Evolutionary conservation across 2,797 vertebrate species (phyloP).

Genomic region (Phylloscopus collybita): DNA sequence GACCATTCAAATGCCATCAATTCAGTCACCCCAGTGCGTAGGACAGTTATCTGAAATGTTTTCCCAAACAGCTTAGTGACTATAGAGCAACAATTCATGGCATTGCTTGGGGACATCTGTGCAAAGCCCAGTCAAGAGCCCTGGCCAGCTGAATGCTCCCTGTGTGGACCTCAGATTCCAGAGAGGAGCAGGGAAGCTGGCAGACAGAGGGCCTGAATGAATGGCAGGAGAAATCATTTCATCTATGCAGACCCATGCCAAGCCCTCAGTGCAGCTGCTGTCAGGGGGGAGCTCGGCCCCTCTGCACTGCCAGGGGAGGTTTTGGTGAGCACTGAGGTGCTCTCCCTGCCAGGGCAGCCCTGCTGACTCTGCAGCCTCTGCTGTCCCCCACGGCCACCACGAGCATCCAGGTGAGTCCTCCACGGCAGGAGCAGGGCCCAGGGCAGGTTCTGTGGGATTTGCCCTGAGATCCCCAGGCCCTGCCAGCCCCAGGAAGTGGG

Average conservation of each 20-base stretch:
- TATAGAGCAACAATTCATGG: conserved; percentile 92
- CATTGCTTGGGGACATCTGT: conserved; percentile 84
- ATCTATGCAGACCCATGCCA: conserved; percentile 73
- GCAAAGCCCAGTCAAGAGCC: conserved; percentile 75
- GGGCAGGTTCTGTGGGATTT: background rate
- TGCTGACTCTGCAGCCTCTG: background rate
- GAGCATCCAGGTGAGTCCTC: background rate
- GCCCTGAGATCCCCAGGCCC: background rate
- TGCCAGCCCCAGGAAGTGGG: background rate
- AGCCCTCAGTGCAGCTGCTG: conserved; percentile 51
- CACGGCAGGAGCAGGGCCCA: background rate
- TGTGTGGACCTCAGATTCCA: conserved; percentile 77
- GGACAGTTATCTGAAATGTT: conserved; percentile 89
- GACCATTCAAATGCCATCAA: conserved; percentile 88
- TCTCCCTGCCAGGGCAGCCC: background rate
- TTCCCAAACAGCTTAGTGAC: conserved; percentile 80
- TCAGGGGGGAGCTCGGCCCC: conserved; percentile 60
- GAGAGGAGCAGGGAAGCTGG: conserved; percentile 34
- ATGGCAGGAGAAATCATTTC: conserved; percentile 74
- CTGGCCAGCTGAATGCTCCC: conserved; percentile 75
- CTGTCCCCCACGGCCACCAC: background rate
- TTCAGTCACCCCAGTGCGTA: conserved; percentile 88
- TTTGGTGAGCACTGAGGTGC: accelerated
- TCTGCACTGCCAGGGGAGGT: background rate
- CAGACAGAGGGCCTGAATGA: conserved; percentile 69